These are phyloP conservation scores for Epistrophe grossulariae DNA, from an alignment of 2,888 invertebrate species.

Conservation along the genomic window DNA sequence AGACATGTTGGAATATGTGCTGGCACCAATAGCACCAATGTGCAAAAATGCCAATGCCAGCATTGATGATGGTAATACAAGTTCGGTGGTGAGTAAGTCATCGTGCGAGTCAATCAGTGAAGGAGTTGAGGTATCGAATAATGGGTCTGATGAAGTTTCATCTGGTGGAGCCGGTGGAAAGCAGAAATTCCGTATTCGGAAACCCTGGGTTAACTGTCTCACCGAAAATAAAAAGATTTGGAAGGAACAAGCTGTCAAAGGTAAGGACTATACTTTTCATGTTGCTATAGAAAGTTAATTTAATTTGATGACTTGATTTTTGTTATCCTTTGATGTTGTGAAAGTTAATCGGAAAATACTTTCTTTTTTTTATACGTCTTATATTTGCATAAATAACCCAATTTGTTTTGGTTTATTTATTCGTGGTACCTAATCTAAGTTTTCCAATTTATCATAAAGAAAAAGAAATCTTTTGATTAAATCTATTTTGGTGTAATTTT, in stretches of 20 bases:
- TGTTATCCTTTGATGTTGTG: slow-evolving; percentile 46
- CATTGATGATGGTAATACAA: slow-evolving; percentile 76
- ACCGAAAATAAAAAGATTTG: slow-evolving; percentile 92
- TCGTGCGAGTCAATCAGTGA: slow-evolving; percentile 79
- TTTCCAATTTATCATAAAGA: slow-evolving; percentile 20
- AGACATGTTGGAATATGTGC: slow-evolving; percentile 89
- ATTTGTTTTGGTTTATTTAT: slow-evolving; percentile 18
- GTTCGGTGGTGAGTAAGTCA: slow-evolving; percentile 76
- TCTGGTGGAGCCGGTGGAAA: slow-evolving; percentile 59
- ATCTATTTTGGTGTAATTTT: background rate
- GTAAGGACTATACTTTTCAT: slow-evolving; percentile 82
- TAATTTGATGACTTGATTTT: slow-evolving; percentile 35
- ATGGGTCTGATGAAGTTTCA: slow-evolving; percentile 61
- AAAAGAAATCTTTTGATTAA: slow-evolving; percentile 5
- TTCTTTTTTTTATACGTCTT: background rate
- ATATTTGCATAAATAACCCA: background rate
- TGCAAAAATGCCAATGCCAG: slow-evolving; percentile 79
- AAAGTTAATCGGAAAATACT: background rate
- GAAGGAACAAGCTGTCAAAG: slow-evolving; percentile 92
- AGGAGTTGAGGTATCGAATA: slow-evolving; percentile 77
- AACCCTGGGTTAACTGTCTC: slow-evolving; percentile 92
- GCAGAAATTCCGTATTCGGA: slow-evolving; percentile 87
- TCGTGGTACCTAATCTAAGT: background rate
- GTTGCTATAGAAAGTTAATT: slow-evolving; percentile 18
- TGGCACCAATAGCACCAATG: slow-evolving; percentile 83